These are phyloP conservation scores for Spatulosminthurus flaviceps DNA, from an alignment of 2,888 invertebrate species.

Conservation along the genomic window DNA sequence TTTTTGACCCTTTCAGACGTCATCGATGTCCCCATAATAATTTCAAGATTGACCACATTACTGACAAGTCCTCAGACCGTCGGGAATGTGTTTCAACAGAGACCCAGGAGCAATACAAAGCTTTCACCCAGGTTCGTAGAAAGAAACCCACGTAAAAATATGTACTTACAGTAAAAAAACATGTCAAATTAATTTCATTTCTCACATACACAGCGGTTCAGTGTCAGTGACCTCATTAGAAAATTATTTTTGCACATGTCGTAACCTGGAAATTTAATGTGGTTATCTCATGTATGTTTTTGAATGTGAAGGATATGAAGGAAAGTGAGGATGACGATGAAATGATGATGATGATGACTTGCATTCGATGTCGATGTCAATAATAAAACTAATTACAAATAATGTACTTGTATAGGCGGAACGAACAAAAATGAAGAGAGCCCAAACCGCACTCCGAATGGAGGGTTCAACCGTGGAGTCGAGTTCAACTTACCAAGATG, in stretches of 20 bases:
- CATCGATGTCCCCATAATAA: slow-evolving; percentile 81
- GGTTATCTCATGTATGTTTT: too few species aligned
- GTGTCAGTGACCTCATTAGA: neutral
- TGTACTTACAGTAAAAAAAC: neutral
- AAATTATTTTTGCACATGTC: too few species aligned
- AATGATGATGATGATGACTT: neutral
- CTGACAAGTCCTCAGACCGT: slow-evolving; percentile 48
- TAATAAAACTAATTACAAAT: slow-evolving; percentile 20
- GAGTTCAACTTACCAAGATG: slow-evolving; percentile 73
- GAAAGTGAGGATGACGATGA: too few species aligned
- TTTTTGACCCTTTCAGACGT: slow-evolving; percentile 71
- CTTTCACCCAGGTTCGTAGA: slow-evolving; percentile 52
- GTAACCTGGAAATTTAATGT: too few species aligned
- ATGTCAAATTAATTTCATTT: neutral
- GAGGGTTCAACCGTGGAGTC: slow-evolving; percentile 66
- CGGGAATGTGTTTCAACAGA: slow-evolving; percentile 52
- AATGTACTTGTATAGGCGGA: slow-evolving; percentile 64
- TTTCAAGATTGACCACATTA: slow-evolving; percentile 59
- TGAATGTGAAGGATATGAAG: too few species aligned
- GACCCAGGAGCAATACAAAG: slow-evolving; percentile 60
- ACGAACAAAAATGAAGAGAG: slow-evolving; percentile 65
- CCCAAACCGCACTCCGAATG: slow-evolving; percentile 64
- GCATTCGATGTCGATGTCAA: neutral
- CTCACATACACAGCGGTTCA: neutral
- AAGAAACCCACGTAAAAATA: neutral